A percentile compares a stretch with the other conserved stretches of the same genome.
Conservation (phyloP, 1,140 invertebrate genomes). For the Pinna nobilis region DNA sequence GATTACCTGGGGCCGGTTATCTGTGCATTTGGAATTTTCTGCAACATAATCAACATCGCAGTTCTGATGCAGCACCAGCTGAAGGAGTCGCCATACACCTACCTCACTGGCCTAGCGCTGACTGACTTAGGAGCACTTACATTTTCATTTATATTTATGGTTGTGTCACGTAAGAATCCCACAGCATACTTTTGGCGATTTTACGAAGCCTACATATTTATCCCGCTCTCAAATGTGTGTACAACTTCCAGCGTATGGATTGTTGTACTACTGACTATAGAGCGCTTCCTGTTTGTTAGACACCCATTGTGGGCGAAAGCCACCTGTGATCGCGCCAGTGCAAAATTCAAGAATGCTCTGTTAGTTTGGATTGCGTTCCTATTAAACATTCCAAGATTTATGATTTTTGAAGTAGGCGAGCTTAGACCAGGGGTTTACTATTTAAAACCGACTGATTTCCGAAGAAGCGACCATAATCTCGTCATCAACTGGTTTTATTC, state of each 20-base stretch:
- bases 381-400: slow-evolving; percentile 65
- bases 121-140: slow-evolving; percentile 60
- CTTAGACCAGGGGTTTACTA: slow-evolving; percentile 13
- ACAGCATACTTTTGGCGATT: slow-evolving; percentile 56
- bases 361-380: slow-evolving; percentile 51
- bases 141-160: slow-evolving; percentile 57
- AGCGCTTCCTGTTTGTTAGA: slow-evolving; percentile 64
- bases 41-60: slow-evolving; percentile 67
- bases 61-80: slow-evolving; percentile 64
- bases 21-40: slow-evolving; percentile 67
- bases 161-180: slow-evolving; percentile 47
- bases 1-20: slow-evolving; percentile 62
- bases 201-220: slow-evolving; percentile 62
- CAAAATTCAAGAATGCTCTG: slow-evolving; percentile 57
- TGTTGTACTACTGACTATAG: slow-evolving; percentile 66
- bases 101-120: slow-evolving; percentile 65
- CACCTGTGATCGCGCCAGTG: slow-evolving; percentile 56
- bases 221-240: slow-evolving; percentile 65
- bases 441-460: slow-evolving; percentile 49
- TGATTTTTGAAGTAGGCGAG: slow-evolving; percentile 35
- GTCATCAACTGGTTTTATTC: slow-evolving; percentile 63
- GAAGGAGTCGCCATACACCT: slow-evolving; percentile 70
- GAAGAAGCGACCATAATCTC: slow-evolving; percentile 37
- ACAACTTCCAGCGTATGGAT: slow-evolving; percentile 65
- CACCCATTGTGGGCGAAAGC: slow-evolving; percentile 66